Evolutionary conservation across 2,113 vertebrate species (phyloP).

Genomic region (Cebidichthys violaceus): DNA sequence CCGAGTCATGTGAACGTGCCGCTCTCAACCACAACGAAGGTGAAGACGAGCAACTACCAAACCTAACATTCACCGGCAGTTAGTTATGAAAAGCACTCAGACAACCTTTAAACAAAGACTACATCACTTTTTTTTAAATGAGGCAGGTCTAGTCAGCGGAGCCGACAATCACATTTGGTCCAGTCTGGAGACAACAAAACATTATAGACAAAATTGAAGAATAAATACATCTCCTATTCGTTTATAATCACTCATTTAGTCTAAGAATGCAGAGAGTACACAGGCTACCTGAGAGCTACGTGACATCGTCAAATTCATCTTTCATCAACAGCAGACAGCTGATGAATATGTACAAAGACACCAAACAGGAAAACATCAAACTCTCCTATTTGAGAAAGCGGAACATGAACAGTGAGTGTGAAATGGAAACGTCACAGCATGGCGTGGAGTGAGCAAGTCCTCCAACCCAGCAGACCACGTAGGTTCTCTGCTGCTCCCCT

Average conservation of each 20-base stretch:
- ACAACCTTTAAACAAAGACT: neutral
- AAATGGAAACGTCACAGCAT: conserved; percentile 10
- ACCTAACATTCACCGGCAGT: neutral
- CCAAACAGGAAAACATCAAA: neutral
- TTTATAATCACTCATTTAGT: neutral
- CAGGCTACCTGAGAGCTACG: neutral
- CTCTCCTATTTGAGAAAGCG: neutral
- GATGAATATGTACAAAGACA: neutral
- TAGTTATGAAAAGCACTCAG: neutral
- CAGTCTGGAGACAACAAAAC: neutral
- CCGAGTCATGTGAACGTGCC: neutral
- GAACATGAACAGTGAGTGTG: neutral
- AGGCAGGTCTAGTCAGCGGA: neutral
- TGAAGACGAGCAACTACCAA: neutral
- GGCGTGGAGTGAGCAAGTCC: neutral
- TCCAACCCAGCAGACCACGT: neutral
- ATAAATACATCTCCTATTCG: neutral
- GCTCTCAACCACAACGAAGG: neutral
- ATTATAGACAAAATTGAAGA: neutral
- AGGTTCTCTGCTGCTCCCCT: neutral
- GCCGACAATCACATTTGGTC: neutral
- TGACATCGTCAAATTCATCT: neutral
- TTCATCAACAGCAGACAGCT: neutral
- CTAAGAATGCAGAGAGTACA: neutral
- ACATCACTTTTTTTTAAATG: neutral